Evolutionary conservation across 2,113 vertebrate genomes (phyloP).

Genomic region (Tyrannus savana): DNA sequence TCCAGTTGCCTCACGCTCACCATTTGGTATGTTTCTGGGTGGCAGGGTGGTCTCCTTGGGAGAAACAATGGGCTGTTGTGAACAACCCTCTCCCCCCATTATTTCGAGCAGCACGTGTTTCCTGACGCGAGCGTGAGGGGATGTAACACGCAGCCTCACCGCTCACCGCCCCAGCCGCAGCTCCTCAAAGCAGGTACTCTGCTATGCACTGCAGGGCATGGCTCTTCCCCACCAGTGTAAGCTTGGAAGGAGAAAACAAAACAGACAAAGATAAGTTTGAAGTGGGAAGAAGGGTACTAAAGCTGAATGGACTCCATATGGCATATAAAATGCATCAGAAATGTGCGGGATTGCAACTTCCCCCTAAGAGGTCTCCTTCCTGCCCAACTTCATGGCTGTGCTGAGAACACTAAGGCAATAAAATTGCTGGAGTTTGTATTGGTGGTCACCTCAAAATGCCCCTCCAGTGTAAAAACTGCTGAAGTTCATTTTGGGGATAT

Average conservation of each 20-base stretch:
- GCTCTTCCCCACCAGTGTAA: not conserved
- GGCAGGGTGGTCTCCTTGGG: not conserved
- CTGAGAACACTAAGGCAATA: not conserved
- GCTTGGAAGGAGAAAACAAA: not conserved
- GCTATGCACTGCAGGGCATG: not conserved
- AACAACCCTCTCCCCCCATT: accelerated
- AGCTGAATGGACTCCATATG: not conserved
- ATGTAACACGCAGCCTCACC: accelerated
- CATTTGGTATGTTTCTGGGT: not conserved
- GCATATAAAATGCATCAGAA: not conserved
- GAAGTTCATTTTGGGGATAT: not conserved
- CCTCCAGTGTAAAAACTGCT: accelerated
- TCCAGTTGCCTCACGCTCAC: accelerated
- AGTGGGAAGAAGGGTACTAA: not conserved
- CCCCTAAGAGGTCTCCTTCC: not conserved
- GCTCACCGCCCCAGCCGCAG: accelerated
- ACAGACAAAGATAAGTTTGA: not conserved
- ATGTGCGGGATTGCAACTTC: not conserved
- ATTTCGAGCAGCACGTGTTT: not conserved
- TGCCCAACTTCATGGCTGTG: not conserved
- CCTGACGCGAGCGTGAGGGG: accelerated
- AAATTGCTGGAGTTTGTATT: not conserved
- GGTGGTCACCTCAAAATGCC: not conserved
- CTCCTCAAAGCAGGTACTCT: not conserved
- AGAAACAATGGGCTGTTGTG: not conserved